phyloP scores from a whole-genome alignment of 2,888 invertebrate species.

The Acanthosepion pharaonis region DNA sequence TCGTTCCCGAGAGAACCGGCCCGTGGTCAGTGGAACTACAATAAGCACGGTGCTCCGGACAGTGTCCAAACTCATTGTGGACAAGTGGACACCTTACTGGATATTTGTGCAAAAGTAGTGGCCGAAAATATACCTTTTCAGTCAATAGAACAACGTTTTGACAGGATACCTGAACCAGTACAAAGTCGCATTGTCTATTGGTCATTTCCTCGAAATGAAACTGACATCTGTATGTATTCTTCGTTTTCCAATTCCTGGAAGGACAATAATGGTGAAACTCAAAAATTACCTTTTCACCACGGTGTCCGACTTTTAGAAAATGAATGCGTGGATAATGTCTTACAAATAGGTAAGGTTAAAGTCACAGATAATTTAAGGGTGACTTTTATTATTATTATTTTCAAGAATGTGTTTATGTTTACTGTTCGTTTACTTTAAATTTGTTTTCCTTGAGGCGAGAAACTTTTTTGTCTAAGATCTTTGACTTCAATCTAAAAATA shows the following conservation, averaged over 20 bases:
- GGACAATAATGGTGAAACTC: conserved; percentile 79
- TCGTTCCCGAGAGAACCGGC: conserved; percentile 73
- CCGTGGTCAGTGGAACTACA: conserved; percentile 35
- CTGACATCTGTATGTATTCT: conserved; percentile 92
- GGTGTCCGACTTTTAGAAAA: conserved; percentile 88
- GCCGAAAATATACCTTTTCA: conserved; percentile 90
- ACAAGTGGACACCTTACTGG: conserved; percentile 81
- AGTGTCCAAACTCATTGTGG: neutral
- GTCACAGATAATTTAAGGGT: neutral
- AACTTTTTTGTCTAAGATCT: no score
- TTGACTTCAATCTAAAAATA: no score
- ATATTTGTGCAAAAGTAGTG: conserved; percentile 87
- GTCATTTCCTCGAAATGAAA: conserved; percentile 90
- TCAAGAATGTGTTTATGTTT: no score
- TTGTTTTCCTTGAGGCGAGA: no score
- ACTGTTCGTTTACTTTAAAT: no score
- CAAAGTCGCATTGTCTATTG: conserved; percentile 90
- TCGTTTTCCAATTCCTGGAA: conserved; percentile 79
- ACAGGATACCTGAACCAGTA: conserved; percentile 90
- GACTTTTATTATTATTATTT: neutral
- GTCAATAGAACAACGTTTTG: conserved; percentile 88
- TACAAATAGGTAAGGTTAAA: conserved; percentile 87
- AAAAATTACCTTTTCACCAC: conserved; percentile 89
- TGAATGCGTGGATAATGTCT: conserved; percentile 87
- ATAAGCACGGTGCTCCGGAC: neutral